Conservation (phyloP, 1,140 invertebrate genomes). For the Delia radicum region DNA sequence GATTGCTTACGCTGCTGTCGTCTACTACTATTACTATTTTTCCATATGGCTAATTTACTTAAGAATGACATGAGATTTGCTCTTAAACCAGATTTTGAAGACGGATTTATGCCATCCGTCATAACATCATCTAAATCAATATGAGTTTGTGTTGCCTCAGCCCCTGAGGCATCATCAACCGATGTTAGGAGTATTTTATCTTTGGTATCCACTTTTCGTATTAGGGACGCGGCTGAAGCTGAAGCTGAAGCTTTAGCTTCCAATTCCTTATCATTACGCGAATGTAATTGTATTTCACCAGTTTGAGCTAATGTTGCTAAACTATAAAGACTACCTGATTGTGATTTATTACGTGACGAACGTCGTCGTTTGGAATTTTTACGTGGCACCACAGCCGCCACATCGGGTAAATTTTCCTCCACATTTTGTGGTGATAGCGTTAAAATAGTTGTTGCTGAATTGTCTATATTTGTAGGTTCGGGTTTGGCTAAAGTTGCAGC, state of each 20-base stretch:
- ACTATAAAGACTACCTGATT: constrained; percentile 25
- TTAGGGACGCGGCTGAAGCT: constrained; percentile 20
- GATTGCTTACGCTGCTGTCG: constrained; percentile 7
- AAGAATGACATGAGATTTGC: constrained; percentile 20
- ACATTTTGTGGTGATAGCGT: background rate
- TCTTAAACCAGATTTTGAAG: background rate
- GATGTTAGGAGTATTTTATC: background rate
- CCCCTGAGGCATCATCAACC: constrained; percentile 13
- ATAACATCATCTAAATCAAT: background rate
- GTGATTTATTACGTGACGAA: constrained; percentile 24
- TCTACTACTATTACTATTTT: constrained; percentile 11
- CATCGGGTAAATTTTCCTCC: constrained; percentile 11
- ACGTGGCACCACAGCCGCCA: background rate
- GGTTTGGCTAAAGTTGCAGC: constrained; percentile 17
- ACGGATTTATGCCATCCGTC: background rate
- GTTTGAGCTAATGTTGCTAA: constrained; percentile 22
- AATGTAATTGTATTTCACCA: constrained; percentile 18
- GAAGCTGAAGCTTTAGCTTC: constrained; percentile 35
- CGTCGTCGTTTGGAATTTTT: constrained; percentile 12
- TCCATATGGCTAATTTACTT: constrained; percentile 24
- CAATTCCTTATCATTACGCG: constrained; percentile 28
- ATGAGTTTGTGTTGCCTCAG: background rate
- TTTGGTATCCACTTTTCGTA: background rate
- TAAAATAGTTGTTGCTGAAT: constrained; percentile 14
- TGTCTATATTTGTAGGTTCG: constrained; percentile 5